A percentile compares a stretch with the other conserved stretches of the same genome.
These are phyloP conservation scores for Bombus confusus DNA, from an alignment of 1,140 invertebrate species.

Conservation along the genomic window DNA sequence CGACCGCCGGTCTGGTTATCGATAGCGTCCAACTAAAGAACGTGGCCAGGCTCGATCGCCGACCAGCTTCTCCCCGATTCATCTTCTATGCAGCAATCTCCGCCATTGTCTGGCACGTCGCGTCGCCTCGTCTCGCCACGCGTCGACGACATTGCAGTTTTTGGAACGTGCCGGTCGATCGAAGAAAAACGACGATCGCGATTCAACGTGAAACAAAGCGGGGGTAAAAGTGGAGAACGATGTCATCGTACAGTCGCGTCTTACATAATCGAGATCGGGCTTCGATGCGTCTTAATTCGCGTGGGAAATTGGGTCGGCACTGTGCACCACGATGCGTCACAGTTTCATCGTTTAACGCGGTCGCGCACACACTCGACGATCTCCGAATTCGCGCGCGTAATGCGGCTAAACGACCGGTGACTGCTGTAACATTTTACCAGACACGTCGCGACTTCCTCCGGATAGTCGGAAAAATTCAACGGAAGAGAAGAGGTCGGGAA, in stretches of 20 bases:
- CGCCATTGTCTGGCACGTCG: neutral
- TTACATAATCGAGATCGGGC: neutral
- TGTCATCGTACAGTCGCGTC: neutral
- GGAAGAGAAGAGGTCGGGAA: neutral
- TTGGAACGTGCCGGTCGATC: neutral
- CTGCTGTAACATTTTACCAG: neutral
- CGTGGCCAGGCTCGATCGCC: neutral
- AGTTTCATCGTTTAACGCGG: conserved; percentile 33
- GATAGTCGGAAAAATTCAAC: too few relatives aligned
- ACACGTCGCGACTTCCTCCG: too few relatives aligned
- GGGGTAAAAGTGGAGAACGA: too few relatives aligned
- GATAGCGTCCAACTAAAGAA: conserved; percentile 17
- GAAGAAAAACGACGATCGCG: neutral
- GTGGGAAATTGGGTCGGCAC: conserved; percentile 48
- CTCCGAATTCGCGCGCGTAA: neutral
- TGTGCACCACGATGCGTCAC: conserved; percentile 58
- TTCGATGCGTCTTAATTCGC: conserved; percentile 33
- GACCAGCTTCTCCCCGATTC: neutral
- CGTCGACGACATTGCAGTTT: neutral
- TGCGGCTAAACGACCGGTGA: neutral
- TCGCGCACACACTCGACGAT: neutral
- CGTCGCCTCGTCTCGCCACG: too few relatives aligned
- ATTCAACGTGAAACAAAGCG: neutral
- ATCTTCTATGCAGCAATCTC: neutral
- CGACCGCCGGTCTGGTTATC: conserved; percentile 9